Evolutionary conservation across 1,140 invertebrate species (phyloP).

Genomic region (Drosophila lowei): DNA sequence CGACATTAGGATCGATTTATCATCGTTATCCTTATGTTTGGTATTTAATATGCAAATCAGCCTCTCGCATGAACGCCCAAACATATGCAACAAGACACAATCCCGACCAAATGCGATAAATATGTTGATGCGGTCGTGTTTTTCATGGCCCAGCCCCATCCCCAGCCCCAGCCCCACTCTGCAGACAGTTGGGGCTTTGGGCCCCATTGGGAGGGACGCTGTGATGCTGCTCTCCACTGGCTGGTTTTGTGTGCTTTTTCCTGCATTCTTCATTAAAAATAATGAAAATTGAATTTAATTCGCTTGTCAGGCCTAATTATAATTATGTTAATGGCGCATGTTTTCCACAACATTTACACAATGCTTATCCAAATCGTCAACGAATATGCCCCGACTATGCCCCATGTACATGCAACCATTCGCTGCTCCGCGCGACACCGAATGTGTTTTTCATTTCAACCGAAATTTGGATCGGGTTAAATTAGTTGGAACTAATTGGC

Average conservation of each 20-base stretch:
- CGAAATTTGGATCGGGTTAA: too few relatives aligned
- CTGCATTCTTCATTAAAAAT: conserved; percentile 57
- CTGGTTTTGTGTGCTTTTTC: conserved; percentile 24
- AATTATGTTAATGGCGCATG: conserved; percentile 67
- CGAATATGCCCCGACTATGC: conserved; percentile 3
- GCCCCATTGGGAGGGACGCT: too few relatives aligned
- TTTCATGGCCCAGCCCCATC: background rate
- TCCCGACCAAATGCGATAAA: conserved; percentile 45
- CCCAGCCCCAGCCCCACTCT: too few relatives aligned
- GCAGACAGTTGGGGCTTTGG: too few relatives aligned
- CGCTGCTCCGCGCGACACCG: too few relatives aligned
- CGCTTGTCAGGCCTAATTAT: conserved; percentile 69
- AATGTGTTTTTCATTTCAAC: too few relatives aligned
- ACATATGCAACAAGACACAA: conserved; percentile 64
- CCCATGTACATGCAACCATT: too few relatives aligned
- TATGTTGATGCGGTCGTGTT: conserved; percentile 44
- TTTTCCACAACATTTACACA: conserved; percentile 61
- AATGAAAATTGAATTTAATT: conserved; percentile 71
- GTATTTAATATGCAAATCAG: conserved; percentile 63
- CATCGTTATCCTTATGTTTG: conserved; percentile 52
- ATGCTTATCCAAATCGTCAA: conserved; percentile 39
- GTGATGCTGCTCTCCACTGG: too few relatives aligned
- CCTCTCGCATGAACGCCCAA: conserved; percentile 63
- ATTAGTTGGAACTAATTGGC: too few relatives aligned
- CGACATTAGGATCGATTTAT: conserved; percentile 60